Base-by-base conservation (phyloP, 2,888 invertebrate species). In the Hermaeophaga mercurialis region DNA sequence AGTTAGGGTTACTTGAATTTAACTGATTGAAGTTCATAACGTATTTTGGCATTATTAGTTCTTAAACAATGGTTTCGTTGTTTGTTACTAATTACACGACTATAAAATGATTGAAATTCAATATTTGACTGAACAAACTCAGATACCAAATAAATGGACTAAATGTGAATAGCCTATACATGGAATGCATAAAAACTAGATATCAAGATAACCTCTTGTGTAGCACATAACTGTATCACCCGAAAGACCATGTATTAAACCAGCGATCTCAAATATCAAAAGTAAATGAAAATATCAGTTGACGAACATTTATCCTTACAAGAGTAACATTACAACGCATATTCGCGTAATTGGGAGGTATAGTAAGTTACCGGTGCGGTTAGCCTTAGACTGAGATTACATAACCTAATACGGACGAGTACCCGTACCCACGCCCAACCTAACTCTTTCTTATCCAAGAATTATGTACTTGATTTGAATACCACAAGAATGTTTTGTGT, bases 381-480 rank as follows among this genome's bases (percentile, higher is more conserved):
- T 62, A 52, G 57, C 62, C 61, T 66, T 62, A 53, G 58, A 55
- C 33, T 9, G 55, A 43, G 56, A 65, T 69, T 69, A 66, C 63
- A 64, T 68, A 68, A 68, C 69, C 67, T 63, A 69, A 66, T 69
- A 67, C 65, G 66, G 67, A 60, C 64, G 65, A 58, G 64, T 24
- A 62, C 57, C 54, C n/a, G n/a, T n/a, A n/a, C n/a, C n/a, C n/a
- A n/a, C n/a, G n/a, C 63, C 49, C 34, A 7, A 54, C 55, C 55
- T 28, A 15, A 24, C 38, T 49, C 39, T 26, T n/a, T n/a, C n/a
- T n/a, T n/a, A n/a, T n/a, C n/a, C 14, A 31, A 54, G 54, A 54
- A 39, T 47, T 47, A 54, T 54, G 34, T 8, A 43, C 34, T 33
- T 8, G 43, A 8, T 43, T 9, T 7, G 41, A 38, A 47, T 33